Evolutionary conservation across 2,797 vertebrate species (phyloP).

Genomic region (Menidia menidia): DNA sequence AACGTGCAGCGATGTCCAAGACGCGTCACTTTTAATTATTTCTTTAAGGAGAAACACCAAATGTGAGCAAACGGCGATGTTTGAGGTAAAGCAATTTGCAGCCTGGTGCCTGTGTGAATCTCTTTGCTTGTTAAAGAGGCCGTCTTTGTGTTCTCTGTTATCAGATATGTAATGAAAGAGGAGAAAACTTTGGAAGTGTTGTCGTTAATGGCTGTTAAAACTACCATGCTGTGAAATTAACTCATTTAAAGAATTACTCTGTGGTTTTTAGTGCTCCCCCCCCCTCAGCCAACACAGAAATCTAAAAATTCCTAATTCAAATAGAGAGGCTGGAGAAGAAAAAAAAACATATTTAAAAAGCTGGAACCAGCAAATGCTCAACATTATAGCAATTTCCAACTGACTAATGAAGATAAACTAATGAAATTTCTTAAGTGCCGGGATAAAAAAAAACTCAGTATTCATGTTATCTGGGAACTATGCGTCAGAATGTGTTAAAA

Average conservation of each 20-base stretch:
- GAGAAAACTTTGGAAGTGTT: not conserved
- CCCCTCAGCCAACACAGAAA: not conserved
- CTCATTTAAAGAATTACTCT: not conserved
- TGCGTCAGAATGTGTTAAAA: conserved; percentile 33
- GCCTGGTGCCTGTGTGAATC: not conserved
- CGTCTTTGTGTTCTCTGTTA: conserved; percentile 3
- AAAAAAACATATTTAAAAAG: not conserved
- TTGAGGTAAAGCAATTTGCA: conserved; percentile 6
- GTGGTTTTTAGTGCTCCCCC: not conserved
- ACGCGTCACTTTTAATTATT: conserved; percentile 24
- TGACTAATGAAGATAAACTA: not conserved
- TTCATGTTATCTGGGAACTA: conserved; percentile 30
- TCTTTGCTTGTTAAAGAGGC: not conserved
- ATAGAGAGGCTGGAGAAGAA: not conserved
- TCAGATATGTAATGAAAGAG: conserved; percentile 4
- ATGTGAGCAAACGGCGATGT: conserved; percentile 8
- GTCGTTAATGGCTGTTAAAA: not conserved
- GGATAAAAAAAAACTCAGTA: conserved; percentile 8
- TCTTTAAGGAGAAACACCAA: conserved; percentile 14
- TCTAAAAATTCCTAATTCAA: not conserved
- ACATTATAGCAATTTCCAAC: not conserved
- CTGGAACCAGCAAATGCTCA: not conserved
- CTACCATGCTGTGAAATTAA: not conserved
- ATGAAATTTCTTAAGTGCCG: not conserved
- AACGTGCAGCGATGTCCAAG: conserved; percentile 40